A percentile compares a stretch with the other conserved stretches of the same genome.
Conservation (phyloP, 2,888 invertebrate species). For the Stenchaetothrips biformis region DNA sequence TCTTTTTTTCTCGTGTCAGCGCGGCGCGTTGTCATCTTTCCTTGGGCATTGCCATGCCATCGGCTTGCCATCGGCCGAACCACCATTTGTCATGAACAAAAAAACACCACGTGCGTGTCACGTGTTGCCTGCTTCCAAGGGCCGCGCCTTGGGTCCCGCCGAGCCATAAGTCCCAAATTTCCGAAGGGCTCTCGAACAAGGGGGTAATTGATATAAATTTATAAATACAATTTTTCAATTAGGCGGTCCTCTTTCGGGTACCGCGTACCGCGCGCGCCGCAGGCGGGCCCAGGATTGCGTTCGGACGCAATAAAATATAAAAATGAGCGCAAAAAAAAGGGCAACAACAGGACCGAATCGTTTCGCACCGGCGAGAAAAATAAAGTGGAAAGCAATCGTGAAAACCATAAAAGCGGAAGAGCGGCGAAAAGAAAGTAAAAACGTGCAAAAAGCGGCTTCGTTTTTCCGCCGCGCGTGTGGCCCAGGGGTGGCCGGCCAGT, state of each 20-base stretch:
- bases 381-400: conserved; percentile 21
- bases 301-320: conserved; percentile 2
- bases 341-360: neutral
- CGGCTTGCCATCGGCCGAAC: neutral
- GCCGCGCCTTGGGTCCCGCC: neutral
- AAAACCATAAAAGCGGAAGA: conserved; percentile 2
- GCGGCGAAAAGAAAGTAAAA: neutral
- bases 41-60: neutral
- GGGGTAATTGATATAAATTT: conserved; percentile 21
- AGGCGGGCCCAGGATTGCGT: neutral
- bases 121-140: neutral
- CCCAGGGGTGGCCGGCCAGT: neutral
- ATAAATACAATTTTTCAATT: conserved; percentile 24
- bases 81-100: neutral
- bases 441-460: neutral
- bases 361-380: conserved; percentile 18
- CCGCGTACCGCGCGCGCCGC: neutral
- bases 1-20: neutral
- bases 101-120: neutral
- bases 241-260: neutral
- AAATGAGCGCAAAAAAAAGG: neutral
- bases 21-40: neutral
- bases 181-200: no score
- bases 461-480: conserved; percentile 18
- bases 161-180: no score